These are phyloP conservation scores for Columba livia DNA, from an alignment of 2,113 vertebrate genomes.

Conservation along the genomic window DNA sequence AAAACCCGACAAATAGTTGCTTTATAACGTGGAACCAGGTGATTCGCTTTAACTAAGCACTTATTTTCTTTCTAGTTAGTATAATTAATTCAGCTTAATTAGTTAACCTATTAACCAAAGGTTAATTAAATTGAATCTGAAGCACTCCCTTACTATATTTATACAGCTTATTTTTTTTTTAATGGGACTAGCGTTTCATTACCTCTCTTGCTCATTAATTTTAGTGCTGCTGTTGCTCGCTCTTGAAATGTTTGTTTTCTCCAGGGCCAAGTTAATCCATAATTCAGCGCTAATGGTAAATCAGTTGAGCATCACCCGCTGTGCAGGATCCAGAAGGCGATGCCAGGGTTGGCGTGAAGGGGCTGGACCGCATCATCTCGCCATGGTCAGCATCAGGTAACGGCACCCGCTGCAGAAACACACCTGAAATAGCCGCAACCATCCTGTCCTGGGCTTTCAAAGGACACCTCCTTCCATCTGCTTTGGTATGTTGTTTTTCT, in stretches of 20 bases:
- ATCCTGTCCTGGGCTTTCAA: not conserved
- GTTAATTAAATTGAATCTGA: conserved; percentile 4
- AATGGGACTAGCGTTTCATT: not conserved
- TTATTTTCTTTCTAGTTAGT: not conserved
- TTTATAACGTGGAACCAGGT: not conserved
- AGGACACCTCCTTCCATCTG: not conserved
- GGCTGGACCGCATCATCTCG: not conserved
- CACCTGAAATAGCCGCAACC: not conserved
- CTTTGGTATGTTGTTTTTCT: not conserved
- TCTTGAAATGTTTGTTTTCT: not conserved
- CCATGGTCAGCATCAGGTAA: not conserved
- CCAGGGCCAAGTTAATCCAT: conserved; percentile 38
- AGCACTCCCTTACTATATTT: not conserved
- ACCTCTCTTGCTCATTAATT: conserved; percentile 13
- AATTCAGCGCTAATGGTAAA: not conserved
- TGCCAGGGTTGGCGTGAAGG: not conserved
- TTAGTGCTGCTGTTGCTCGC: conserved; percentile 6
- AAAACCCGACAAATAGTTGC: not conserved
- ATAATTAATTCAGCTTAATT: conserved; percentile 36
- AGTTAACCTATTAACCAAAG: conserved; percentile 16
- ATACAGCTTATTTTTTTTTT: not conserved
- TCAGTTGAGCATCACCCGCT: not conserved
- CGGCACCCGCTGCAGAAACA: not conserved
- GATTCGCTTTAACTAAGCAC: not conserved
- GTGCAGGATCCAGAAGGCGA: not conserved